phyloP scores from a whole-genome alignment of 2,888 invertebrate species.

The Lacanobia oleracea region DNA sequence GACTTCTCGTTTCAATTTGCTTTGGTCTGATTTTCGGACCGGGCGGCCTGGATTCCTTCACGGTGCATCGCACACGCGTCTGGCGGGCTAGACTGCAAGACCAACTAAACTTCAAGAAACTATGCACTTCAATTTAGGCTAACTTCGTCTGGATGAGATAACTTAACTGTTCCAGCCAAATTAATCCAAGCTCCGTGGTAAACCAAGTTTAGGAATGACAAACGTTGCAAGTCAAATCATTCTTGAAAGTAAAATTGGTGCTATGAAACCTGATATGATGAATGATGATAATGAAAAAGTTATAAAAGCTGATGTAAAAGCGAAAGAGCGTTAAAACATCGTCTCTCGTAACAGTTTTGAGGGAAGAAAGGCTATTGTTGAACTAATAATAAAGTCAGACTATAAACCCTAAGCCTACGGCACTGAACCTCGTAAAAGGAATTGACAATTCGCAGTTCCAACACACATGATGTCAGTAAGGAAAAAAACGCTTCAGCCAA shows the following conservation, averaged over 20 bases:
- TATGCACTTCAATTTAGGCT: conserved; percentile 54
- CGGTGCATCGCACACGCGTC: conserved; percentile 40
- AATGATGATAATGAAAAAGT: conserved; percentile 23
- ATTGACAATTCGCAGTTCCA: conserved; percentile 30
- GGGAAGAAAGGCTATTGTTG: conserved; percentile 21
- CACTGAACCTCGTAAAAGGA: conserved; percentile 23
- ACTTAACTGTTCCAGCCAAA: conserved; percentile 26
- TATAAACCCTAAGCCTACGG: conserved; percentile 31
- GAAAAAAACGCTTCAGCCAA: conserved; percentile 22
- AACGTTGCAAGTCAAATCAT: conserved; percentile 9
- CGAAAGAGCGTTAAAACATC: conserved; percentile 13
- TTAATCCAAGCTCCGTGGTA: conserved; percentile 7
- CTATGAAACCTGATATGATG: conserved; percentile 12
- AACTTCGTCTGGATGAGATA: conserved; percentile 41
- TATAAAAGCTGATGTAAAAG: conserved; percentile 24
- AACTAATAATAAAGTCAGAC: conserved; percentile 38
- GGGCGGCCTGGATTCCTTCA: conserved; percentile 34
- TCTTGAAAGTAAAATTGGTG: not conserved
- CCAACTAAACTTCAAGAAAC: conserved; percentile 54
- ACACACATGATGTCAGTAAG: conserved; percentile 14
- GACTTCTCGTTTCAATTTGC: conserved; percentile 22
- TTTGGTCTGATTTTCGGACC: conserved; percentile 26
- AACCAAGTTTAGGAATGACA: conserved; percentile 2
- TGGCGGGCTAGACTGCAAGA: conserved; percentile 35
- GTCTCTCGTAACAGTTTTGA: conserved; percentile 18